Evolutionary conservation across 2,113 vertebrate genomes (phyloP), one percentile per base, ranked within the genome.

Genomic region (Cinclus mexicanus): DNA sequence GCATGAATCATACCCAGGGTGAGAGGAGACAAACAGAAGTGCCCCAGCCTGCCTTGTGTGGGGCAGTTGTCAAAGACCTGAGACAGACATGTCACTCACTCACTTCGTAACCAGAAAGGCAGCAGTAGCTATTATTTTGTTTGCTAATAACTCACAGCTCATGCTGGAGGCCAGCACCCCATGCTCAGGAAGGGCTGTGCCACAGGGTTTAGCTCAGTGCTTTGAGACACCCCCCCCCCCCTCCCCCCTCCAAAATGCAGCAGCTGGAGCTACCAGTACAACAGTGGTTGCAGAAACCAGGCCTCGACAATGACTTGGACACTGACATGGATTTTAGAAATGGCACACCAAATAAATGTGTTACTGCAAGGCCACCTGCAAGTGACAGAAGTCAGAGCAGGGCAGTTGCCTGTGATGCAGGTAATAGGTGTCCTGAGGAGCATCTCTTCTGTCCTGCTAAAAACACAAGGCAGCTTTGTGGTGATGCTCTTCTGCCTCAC

Each of bases 111-210:
- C 41, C 78, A 91, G 77, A 53, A 70, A 70, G 64, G 60, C 57
- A 65, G 52, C 21, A 10, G 33, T 2, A 59, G 41, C 44, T 55
- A 3, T 15, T 41, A 16, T 20, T 67, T 76, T 10, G 2, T 57
- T 84, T 50, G 24, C 59, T 74, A 37, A 11, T n/a, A 67, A 39
- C 39, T 59, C 12, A 6, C 3, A 12, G 41, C 25, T 72, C 22
- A 8, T 5, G n/a, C 70, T 55, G 23, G 16, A 53, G 74, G 26
- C 21, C 22, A 5, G 42, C 35, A 81, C 37, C 37, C 64, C 0
- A 0, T 0, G 0, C 61, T 88, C 52, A 10, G 57, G 46, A 88
- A 68, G 21, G 12, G 15, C 49, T 7, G 16, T 44, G 37, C 23
- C 39, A 7, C 39, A 33, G 23, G 13, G 28, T 50, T 82, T 25